A percentile compares a stretch with the other conserved stretches of the same genome.
phyloP scores from a whole-genome alignment of 2,888 invertebrate species.

The Cantharis lateralis region DNA sequence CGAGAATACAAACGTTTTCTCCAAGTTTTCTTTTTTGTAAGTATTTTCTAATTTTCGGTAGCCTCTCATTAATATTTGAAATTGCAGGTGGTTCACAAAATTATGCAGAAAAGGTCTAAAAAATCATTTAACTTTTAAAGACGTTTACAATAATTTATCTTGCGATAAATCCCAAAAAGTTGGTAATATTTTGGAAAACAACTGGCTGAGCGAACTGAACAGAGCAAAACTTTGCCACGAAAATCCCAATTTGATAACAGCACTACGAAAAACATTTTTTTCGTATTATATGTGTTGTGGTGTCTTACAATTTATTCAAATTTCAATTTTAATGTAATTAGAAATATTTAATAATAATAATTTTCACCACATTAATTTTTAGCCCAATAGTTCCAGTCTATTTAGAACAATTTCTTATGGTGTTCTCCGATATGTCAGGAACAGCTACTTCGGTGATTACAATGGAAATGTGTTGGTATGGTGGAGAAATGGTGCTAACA shows the following conservation, averaged over 20 bases:
- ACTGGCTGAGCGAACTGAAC: constrained; percentile 61
- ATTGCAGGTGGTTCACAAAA: neutral
- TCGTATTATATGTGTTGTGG: constrained; percentile 64
- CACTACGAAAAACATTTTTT: constrained; percentile 61
- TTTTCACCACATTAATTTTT: neutral
- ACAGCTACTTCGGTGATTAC: neutral
- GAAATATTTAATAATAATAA: neutral
- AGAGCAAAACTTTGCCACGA: neutral
- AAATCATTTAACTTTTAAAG: constrained; percentile 65
- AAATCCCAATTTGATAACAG: neutral
- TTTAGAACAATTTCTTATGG: neutral
- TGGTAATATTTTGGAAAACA: constrained; percentile 66
- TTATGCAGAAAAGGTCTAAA: constrained; percentile 54
- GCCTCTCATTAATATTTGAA: neutral
- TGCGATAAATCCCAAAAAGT: constrained; percentile 66
- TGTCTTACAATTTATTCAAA: constrained; percentile 55
- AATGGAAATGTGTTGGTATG: neutral
- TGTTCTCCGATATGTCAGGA: neutral
- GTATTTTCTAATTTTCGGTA: neutral
- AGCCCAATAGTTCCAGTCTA: neutral
- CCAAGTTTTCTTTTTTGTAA: neutral
- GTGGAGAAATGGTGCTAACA: neutral
- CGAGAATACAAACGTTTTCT: neutral
- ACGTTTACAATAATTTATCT: constrained; percentile 66
- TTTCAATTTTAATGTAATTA: neutral